Conservation (phyloP, 2,888 invertebrate genomes). For the Dolichopus griseipennis region DNA sequence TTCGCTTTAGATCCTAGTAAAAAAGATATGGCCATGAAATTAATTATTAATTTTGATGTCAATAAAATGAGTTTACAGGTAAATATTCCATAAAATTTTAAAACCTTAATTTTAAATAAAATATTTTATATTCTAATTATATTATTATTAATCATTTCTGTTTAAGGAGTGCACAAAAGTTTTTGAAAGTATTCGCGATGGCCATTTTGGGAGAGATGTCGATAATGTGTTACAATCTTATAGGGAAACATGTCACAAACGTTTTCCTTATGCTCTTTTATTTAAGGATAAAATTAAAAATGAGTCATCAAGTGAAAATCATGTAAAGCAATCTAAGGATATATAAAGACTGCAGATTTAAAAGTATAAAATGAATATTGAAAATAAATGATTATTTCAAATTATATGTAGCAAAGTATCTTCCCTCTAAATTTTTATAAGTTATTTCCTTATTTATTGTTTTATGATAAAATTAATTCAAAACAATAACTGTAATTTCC, state of each 20-base stretch:
- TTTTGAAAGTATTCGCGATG: slow-evolving; percentile 64
- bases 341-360: slow-evolving; percentile 28
- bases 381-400: slow-evolving; percentile 16
- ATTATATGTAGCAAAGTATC: too few species aligned
- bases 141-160: slow-evolving; percentile 13
- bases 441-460: too few species aligned
- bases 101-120: neutral
- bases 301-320: slow-evolving; percentile 23
- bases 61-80: slow-evolving; percentile 38
- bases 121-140: slow-evolving; percentile 9
- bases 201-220: slow-evolving; percentile 65
- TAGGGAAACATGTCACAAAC: slow-evolving; percentile 59
- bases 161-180: slow-evolving; percentile 74
- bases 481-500: too few species aligned
- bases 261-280: slow-evolving; percentile 71
- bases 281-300: slow-evolving; percentile 46
- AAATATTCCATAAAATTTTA: slow-evolving; percentile 15
- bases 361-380: too few species aligned
- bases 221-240: slow-evolving; percentile 61
- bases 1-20: slow-evolving; percentile 61
- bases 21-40: slow-evolving; percentile 55
- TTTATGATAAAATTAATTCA: too few species aligned
- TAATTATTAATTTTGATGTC: slow-evolving; percentile 51
- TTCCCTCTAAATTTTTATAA: too few species aligned
- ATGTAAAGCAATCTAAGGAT: slow-evolving; percentile 23